phyloP scores from a whole-genome alignment of 2,797 vertebrate genomes.

The Rhinogobio ventralis region DNA sequence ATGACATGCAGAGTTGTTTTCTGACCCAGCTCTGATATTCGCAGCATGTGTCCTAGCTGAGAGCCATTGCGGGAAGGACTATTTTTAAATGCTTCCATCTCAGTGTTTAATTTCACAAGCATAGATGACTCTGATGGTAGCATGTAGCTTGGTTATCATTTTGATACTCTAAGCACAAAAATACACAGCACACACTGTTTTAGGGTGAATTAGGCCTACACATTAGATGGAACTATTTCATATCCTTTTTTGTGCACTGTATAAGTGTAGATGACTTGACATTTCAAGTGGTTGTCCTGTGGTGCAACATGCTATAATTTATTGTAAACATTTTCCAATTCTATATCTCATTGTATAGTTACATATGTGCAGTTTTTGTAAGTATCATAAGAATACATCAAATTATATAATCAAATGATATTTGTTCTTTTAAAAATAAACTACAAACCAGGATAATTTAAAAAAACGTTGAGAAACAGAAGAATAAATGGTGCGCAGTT shows the following conservation, averaged over 20 bases:
- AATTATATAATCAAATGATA: too few species aligned
- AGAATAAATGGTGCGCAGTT: too few species aligned
- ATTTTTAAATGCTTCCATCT: slow-evolving; percentile 74
- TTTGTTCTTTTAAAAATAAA: too few species aligned
- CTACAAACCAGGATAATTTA: too few species aligned
- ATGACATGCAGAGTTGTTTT: slow-evolving; percentile 19
- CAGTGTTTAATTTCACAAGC: slow-evolving; percentile 68
- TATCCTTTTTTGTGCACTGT: background rate
- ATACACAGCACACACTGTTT: background rate
- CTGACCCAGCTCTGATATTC: slow-evolving; percentile 34
- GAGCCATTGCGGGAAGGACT: slow-evolving; percentile 56
- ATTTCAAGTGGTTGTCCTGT: background rate
- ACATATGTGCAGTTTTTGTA: too few species aligned
- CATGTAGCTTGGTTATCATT: background rate
- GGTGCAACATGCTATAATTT: background rate
- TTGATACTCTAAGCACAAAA: background rate
- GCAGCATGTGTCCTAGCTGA: background rate
- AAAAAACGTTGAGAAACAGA: too few species aligned
- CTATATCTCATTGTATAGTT: too few species aligned
- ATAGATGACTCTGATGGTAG: background rate
- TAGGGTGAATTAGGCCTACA: background rate
- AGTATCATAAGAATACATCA: too few species aligned
- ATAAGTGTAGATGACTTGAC: background rate
- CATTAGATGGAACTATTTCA: too few species aligned
- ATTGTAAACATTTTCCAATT: background rate